phyloP scores from a whole-genome alignment of 2,113 vertebrate species.

The Potamarius usumacintae region DNA sequence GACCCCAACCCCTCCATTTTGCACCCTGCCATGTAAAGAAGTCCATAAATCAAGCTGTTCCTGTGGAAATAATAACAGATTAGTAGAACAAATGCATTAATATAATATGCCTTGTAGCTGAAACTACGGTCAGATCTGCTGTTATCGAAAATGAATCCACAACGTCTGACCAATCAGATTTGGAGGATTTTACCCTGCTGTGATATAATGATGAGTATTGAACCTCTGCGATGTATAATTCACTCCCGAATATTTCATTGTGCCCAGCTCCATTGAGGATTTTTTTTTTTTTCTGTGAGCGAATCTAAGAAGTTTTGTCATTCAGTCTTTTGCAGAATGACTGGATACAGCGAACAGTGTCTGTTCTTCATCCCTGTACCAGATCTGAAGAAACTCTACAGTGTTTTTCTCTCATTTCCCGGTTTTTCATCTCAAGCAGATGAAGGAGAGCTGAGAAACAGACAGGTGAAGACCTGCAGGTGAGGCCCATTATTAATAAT shows the following conservation, averaged over 20 bases:
- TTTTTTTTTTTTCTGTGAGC: not conserved
- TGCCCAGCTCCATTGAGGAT: not conserved
- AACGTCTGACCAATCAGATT: not conserved
- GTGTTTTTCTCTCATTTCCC: constrained; percentile 67
- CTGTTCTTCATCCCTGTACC: constrained; percentile 79
- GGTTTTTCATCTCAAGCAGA: constrained; percentile 45
- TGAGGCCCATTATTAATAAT: constrained; percentile 52
- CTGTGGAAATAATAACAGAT: not conserved
- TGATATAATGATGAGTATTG: not conserved
- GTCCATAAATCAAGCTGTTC: not conserved
- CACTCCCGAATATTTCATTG: not conserved
- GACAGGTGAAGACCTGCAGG: constrained; percentile 84
- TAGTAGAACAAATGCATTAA: not conserved
- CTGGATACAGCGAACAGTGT: constrained; percentile 58
- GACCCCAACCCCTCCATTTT: too few relatives aligned
- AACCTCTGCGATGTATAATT: not conserved
- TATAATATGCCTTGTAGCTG: not conserved
- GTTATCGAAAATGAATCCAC: not conserved
- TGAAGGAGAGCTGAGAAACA: constrained; percentile 69
- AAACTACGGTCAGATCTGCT: not conserved
- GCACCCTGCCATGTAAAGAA: too few relatives aligned
- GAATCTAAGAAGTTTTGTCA: not conserved
- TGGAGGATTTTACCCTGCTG: not conserved
- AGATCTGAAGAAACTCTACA: constrained; percentile 75
- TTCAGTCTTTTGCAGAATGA: constrained; percentile 58